Evolutionary conservation across 2,113 vertebrate genomes (phyloP).

Genomic region (Nannobrachium achirus): DNA sequence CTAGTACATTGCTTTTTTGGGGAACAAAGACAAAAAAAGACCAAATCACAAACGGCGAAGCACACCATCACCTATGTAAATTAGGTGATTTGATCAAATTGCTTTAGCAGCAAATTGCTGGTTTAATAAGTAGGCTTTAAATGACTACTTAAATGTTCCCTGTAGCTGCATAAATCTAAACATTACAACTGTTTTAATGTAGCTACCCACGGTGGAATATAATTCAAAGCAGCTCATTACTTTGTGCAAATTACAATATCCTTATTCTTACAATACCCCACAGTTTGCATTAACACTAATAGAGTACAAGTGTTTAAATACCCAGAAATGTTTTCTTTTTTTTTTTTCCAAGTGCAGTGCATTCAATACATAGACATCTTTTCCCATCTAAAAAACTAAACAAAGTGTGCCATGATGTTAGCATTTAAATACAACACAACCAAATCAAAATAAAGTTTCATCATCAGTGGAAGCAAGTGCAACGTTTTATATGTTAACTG

Average conservation of each 20-base stretch:
- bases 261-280: slow-evolving; percentile 11
- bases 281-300: slow-evolving; percentile 46
- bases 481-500: slow-evolving; percentile 6
- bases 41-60: slow-evolving; percentile 20
- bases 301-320: slow-evolving; percentile 32
- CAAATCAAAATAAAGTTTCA: slow-evolving; percentile 36
- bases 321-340: slow-evolving; percentile 19
- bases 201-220: slow-evolving; percentile 38
- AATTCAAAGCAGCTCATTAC: slow-evolving; percentile 43
- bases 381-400: neutral
- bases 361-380: slow-evolving; percentile 19
- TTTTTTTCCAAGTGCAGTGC: slow-evolving; percentile 20
- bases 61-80: slow-evolving; percentile 38
- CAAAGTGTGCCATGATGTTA: neutral
- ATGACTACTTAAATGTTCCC: slow-evolving; percentile 43
- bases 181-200: slow-evolving; percentile 33
- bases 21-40: neutral
- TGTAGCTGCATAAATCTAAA: slow-evolving; percentile 42
- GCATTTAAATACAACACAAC: slow-evolving; percentile 24
- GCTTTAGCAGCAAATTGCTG: slow-evolving; percentile 47
- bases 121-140: slow-evolving; percentile 47
- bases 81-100: slow-evolving; percentile 44
- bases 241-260: slow-evolving; percentile 56
- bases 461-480: slow-evolving; percentile 12
- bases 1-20: too few species aligned